Percentiles rank a stretch among this genome's conserved stretches.
These are phyloP conservation scores for Epinephelus malabaricus DNA, from an alignment of 2,797 vertebrate species.

Conservation along the genomic window DNA sequence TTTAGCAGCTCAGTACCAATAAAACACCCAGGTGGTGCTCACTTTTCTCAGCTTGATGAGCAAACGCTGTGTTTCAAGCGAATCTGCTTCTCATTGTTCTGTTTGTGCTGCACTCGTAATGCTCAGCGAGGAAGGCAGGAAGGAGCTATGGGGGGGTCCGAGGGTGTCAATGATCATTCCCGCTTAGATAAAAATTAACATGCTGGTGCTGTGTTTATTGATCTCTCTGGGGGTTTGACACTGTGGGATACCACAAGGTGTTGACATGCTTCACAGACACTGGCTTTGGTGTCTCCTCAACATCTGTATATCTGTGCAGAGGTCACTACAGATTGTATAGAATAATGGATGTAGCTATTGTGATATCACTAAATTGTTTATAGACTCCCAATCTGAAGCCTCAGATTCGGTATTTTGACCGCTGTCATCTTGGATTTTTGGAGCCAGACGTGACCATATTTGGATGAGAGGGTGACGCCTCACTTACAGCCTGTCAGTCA, in stretches of 20 bases:
- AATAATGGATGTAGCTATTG: no score
- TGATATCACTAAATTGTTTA: no score
- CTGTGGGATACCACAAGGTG: not conserved
- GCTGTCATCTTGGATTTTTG: no score
- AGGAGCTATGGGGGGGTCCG: not conserved
- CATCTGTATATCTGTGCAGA: no score
- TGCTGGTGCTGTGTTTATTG: conserved; percentile 21
- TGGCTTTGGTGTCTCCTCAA: not conserved
- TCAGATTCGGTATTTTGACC: no score
- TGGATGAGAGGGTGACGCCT: no score
- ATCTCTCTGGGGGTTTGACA: not conserved
- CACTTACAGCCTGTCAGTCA: no score
- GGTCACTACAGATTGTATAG: no score
- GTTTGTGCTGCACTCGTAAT: conserved; percentile 35
- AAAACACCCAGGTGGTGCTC: conserved; percentile 72
- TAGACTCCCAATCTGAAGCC: no score
- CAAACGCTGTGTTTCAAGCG: conserved; percentile 41
- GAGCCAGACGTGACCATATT: no score
- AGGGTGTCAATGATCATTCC: conserved; percentile 26
- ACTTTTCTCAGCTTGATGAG: conserved; percentile 58
- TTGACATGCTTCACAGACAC: not conserved
- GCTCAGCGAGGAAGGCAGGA: conserved; percentile 15
- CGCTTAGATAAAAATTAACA: conserved; percentile 19
- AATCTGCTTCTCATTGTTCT: conserved; percentile 61
- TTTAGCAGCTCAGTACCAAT: conserved; percentile 72